Evolutionary conservation across 2,888 invertebrate species (phyloP).

Genomic region (Pristionchus fissidentatus): DNA sequence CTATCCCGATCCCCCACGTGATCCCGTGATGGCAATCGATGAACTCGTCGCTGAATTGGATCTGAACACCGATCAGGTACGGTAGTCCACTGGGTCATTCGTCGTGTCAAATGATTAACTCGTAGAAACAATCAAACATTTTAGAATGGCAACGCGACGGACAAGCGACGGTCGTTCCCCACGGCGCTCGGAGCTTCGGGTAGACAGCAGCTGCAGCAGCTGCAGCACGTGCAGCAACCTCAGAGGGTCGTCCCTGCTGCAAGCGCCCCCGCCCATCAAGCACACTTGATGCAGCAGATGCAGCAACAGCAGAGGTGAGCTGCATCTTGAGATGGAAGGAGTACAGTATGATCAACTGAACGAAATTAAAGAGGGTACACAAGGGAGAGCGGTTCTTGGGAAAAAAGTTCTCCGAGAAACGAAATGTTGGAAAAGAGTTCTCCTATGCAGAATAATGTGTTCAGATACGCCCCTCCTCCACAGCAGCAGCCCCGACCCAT

Average conservation of each 20-base stretch:
- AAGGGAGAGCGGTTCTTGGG: not conserved
- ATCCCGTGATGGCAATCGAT: conserved; percentile 71
- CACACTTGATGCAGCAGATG: not conserved
- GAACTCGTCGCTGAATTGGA: conserved; percentile 73
- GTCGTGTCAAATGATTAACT: not conserved
- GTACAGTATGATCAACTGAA: no score
- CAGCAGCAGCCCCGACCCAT: not conserved
- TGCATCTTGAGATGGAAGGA: not conserved
- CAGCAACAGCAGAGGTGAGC: not conserved
- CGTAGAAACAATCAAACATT: not conserved
- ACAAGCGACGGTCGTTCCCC: conserved; percentile 66
- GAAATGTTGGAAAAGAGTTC: not conserved
- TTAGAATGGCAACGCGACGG: conserved; percentile 49
- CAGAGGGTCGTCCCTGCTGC: conserved; percentile 15
- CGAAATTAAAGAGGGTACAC: no score
- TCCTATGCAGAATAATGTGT: no score
- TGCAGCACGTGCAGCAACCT: conserved; percentile 25
- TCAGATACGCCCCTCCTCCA: conserved; percentile 8
- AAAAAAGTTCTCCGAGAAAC: no score
- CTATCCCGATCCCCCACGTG: conserved; percentile 47
- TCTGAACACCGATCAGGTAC: conserved; percentile 69
- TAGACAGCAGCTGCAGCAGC: not conserved
- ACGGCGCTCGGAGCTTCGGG: conserved; percentile 48
- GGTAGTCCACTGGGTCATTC: not conserved
- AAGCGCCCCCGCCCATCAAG: conserved; percentile 18